Evolutionary conservation across 2,113 vertebrate species (phyloP).

Genomic region (Oxyruncus cristatus): DNA sequence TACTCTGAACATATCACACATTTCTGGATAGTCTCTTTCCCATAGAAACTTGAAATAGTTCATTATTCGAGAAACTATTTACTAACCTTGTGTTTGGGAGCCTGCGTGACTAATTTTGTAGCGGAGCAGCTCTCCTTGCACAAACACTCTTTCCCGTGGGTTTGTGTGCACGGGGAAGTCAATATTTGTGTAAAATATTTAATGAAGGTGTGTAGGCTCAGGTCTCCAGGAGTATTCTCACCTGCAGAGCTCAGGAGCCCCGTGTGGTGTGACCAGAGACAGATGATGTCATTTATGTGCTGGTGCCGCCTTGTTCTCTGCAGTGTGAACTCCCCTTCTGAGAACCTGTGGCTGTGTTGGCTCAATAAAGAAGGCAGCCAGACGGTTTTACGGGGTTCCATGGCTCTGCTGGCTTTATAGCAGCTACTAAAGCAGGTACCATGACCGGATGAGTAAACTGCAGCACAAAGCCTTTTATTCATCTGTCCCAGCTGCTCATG

Average conservation of each 20-base stretch:
- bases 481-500: neutral
- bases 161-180: conserved; percentile 49
- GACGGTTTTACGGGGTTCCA: neutral
- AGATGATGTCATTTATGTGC: neutral
- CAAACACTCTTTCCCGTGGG: conserved; percentile 22
- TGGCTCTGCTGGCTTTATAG: neutral
- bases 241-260: neutral
- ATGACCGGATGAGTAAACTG: neutral
- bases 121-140: neutral
- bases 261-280: neutral
- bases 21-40: conserved; percentile 2
- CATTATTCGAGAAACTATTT: conserved; percentile 43
- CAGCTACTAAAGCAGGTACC: neutral
- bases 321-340: neutral
- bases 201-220: conserved; percentile 50
- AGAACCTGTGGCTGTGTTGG: neutral
- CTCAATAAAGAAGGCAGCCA: neutral
- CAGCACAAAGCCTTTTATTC: neutral
- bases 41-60: neutral
- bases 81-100: neutral
- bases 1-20: neutral
- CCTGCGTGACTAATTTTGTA: neutral
- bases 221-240: conserved; percentile 33
- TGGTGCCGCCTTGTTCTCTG: neutral
- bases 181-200: conserved; percentile 73